Percentiles rank a stretch among this genome's conserved stretches.
Conservation (phyloP, 2,888 invertebrate species). For the Spilosoma lubricipeda region DNA sequence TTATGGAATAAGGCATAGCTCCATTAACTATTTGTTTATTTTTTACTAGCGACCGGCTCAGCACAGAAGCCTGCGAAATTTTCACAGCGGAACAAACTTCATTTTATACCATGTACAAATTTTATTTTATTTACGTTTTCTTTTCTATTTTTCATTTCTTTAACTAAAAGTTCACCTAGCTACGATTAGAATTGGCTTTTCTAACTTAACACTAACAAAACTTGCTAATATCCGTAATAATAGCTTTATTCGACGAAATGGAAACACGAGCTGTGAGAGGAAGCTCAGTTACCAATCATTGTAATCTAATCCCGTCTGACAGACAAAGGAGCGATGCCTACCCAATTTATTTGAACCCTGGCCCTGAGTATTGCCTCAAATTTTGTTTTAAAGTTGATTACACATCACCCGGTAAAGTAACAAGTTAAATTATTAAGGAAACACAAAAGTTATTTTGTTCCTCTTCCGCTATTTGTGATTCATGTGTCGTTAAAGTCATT, state of each 20-base stretch:
- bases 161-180: neutral
- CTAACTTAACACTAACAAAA: conserved; percentile 7
- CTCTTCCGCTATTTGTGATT: neutral
- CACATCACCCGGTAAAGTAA: neutral
- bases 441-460: neutral
- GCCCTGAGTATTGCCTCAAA: conserved; percentile 42
- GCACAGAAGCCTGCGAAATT: too few relatives aligned
- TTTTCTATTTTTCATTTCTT: too few relatives aligned
- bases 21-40: too few relatives aligned
- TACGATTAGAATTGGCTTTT: neutral
- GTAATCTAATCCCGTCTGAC: conserved; percentile 41
- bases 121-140: too few relatives aligned
- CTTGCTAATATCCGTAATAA: conserved; percentile 9
- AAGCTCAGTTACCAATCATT: conserved; percentile 40
- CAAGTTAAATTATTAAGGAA: neutral
- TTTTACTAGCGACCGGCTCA: too few relatives aligned
- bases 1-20: too few relatives aligned
- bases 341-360: conserved; percentile 44
- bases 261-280: conserved; percentile 28
- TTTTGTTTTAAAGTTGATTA: conserved; percentile 26
- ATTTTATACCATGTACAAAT: too few relatives aligned
- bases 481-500: too few relatives aligned
- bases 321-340: conserved; percentile 39
- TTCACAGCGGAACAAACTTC: too few relatives aligned
- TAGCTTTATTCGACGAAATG: conserved; percentile 12